phyloP scores from a whole-genome alignment of 1,140 invertebrate species.

The Episyrphus balteatus region DNA sequence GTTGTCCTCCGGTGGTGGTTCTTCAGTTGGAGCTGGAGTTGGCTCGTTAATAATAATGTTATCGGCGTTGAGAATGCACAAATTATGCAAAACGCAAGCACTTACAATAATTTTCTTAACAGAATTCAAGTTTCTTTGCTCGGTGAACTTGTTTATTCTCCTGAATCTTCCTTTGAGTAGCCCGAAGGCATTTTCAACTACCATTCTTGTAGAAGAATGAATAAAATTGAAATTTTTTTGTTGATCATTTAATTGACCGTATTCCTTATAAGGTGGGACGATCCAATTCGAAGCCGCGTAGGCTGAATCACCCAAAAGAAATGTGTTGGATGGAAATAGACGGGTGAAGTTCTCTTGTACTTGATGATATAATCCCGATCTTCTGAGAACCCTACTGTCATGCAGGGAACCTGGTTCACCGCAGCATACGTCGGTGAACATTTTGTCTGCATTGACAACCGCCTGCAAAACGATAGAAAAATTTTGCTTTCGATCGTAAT shows the following conservation, averaged over 20 bases:
- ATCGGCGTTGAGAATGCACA: neutral
- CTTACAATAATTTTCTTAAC: neutral
- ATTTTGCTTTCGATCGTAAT: neutral
- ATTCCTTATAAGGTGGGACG: slow-evolving; percentile 5
- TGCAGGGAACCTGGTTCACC: neutral
- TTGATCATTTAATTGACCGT: slow-evolving; percentile 4
- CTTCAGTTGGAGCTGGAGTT: no score
- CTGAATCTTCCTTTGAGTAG: neutral
- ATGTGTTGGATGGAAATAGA: slow-evolving; percentile 1
- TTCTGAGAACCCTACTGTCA: neutral
- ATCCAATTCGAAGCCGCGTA: slow-evolving; percentile 8
- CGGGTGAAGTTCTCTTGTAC: neutral
- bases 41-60: no score
- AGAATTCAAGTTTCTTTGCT: neutral
- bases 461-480: neutral
- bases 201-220: neutral
- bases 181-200: no score
- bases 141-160: neutral
- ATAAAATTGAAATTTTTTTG: neutral
- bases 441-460: slow-evolving; percentile 1
- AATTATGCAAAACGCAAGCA: neutral
- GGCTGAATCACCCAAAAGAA: slow-evolving; percentile 8
- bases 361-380: slow-evolving; percentile 4
- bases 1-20: no score
- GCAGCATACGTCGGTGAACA: neutral